Base-by-base conservation (phyloP, 2,888 invertebrate species). In the Dione juno region DNA sequence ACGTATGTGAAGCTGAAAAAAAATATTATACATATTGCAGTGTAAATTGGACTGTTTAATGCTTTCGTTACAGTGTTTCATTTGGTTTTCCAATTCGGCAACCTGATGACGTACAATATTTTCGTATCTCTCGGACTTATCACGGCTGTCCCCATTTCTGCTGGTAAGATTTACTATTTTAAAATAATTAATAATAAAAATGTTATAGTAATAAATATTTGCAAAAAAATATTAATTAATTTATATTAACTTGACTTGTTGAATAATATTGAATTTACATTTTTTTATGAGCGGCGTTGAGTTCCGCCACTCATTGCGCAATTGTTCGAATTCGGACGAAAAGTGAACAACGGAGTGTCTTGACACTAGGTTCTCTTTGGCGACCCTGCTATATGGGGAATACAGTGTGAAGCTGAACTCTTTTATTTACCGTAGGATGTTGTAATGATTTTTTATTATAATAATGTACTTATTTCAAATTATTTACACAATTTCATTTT, bases 81-180 rank as follows among this genome's bases (percentile, higher is more conserved):
- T 89, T 95, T 98, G 87, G 94, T 98, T 82, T 98, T 97, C 81
- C 98, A 98, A 92, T 99, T 99, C 88, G 98, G 98, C 79, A 96
- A 98, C 79, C 96, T 97, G 74, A 94, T 98, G 77, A 98, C 99
- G 9, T 98, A 98, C 91, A 98, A 98, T 85, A 95, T 98, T 82
- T 98, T 99, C 92, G 97, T 99, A 74, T 98, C 98, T 16, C 94
- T 99, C 79, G 98, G 98, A 78, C 95, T 99, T 80, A 97, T 99
- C 78, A 97, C 98, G 66, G 97, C 98, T 71, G 98, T 99, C 78
- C 98, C 98, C 66, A 96, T 98, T 69, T 98, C 98, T 73, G 98
- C 98, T 89, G 98, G 98, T 98, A 94, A 93, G 88, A 84, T 57
- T 37, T 66, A 1, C 6, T 41, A 13, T 40, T 1, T 59, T 37